A percentile compares a stretch with the other conserved stretches of the same genome.
These are phyloP conservation scores for Nerophis lumbriciformis DNA, from an alignment of 2,113 vertebrate genomes.

Conservation along the genomic window DNA sequence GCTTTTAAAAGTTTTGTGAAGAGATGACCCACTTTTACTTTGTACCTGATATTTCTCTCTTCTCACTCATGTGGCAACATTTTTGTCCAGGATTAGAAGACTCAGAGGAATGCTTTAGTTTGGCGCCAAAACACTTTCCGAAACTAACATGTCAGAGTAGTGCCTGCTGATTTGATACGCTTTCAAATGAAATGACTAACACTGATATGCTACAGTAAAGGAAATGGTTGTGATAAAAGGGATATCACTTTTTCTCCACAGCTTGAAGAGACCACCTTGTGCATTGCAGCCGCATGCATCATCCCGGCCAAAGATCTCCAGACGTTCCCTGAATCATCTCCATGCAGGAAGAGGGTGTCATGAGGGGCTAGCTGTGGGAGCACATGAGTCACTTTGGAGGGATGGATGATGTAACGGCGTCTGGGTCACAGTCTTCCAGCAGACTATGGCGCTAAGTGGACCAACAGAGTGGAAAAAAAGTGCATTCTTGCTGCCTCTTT, in stretches of 20 bases:
- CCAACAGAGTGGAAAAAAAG: constrained; percentile 2
- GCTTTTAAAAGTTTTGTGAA: neutral
- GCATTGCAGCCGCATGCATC: constrained; percentile 17
- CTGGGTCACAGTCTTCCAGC: constrained; percentile 9
- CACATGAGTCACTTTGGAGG: constrained; percentile 50
- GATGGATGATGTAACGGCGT: constrained; percentile 31
- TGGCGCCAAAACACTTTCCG: constrained; percentile 24
- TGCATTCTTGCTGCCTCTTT: constrained; percentile 5
- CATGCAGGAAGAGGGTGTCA: constrained; percentile 14
- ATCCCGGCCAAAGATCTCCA: neutral
- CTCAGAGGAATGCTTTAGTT: constrained; percentile 29
- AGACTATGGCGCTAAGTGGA: constrained; percentile 27
- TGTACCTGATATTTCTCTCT: constrained; percentile 17
- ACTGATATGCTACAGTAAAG: neutral
- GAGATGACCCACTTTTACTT: neutral
- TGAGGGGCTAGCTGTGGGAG: constrained; percentile 14
- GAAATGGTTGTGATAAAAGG: neutral
- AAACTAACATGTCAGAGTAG: constrained; percentile 16
- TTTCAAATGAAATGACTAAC: constrained; percentile 10
- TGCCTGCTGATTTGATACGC: constrained; percentile 2
- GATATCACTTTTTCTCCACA: neutral
- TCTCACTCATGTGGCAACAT: constrained; percentile 46
- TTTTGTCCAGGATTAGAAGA: constrained; percentile 31
- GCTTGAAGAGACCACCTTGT: neutral
- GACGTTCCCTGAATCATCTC: constrained; percentile 13